Evolutionary conservation across 2,113 vertebrate genomes (phyloP).

Genomic region (Microtus ochrogaster): DNA sequence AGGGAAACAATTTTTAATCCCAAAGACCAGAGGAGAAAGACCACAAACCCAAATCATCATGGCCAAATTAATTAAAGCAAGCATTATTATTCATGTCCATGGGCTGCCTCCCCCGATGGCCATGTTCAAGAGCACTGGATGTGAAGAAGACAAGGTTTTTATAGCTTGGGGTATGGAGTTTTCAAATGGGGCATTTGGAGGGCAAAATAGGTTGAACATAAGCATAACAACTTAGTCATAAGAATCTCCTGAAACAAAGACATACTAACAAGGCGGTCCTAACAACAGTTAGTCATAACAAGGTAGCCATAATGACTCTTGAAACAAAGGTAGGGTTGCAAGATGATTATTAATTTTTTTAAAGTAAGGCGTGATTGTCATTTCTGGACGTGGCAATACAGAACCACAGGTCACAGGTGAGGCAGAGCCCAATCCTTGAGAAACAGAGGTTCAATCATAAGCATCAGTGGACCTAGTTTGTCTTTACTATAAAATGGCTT

Average conservation of each 20-base stretch:
- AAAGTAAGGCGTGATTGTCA: background rate
- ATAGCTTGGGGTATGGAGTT: background rate
- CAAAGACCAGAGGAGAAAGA: background rate
- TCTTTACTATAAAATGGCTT: background rate
- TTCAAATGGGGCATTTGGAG: background rate
- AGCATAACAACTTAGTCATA: background rate
- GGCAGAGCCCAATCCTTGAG: background rate
- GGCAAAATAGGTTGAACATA: background rate
- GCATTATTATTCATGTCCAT: no score
- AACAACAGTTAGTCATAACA: background rate
- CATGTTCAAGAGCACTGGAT: background rate
- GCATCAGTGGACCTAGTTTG: background rate
- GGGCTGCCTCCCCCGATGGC: no score
- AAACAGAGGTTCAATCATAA: background rate
- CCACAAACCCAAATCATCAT: no score
- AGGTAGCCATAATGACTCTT: no score
- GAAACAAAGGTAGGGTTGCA: background rate
- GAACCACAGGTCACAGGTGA: background rate
- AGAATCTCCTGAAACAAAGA: background rate
- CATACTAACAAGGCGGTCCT: background rate
- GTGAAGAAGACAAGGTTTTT: background rate
- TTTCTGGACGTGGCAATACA: background rate
- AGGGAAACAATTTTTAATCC: background rate
- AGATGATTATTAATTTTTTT: background rate
- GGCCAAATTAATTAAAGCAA: no score